A percentile compares a stretch with the other conserved stretches of the same genome.
phyloP scores from a whole-genome alignment of 2,797 vertebrate species.

The Hybognathus amarus region DNA sequence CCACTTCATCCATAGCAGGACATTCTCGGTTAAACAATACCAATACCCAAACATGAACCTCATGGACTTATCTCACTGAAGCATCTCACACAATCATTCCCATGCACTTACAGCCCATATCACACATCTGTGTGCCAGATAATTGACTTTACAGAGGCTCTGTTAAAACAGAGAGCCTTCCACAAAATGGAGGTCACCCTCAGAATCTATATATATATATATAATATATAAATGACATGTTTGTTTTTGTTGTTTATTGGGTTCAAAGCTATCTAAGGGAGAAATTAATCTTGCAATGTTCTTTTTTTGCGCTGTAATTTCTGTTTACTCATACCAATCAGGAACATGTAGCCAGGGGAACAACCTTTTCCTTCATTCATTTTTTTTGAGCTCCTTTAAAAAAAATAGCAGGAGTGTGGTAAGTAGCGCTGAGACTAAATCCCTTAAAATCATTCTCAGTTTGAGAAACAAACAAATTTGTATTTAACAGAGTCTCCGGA shows the following conservation, averaged over 20 bases:
- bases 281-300: constrained; percentile 11
- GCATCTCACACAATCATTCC: constrained; percentile 9
- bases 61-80: not conserved
- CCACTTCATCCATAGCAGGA: constrained; percentile 8
- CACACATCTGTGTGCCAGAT: constrained; percentile 67
- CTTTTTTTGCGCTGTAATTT: not conserved
- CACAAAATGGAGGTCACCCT: constrained; percentile 46
- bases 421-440: constrained; percentile 26
- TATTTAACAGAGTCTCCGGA: constrained; percentile 27
- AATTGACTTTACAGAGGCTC: constrained; percentile 8
- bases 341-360: not conserved
- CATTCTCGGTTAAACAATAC: constrained; percentile 6
- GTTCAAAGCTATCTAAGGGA: not conserved
- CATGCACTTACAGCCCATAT: constrained; percentile 70
- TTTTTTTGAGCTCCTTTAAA: not conserved
- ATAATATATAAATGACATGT: constrained; percentile 7
- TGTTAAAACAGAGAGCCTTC: constrained; percentile 12
- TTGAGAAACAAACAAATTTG: constrained; percentile 35
- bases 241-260: not conserved
- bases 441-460: constrained; percentile 24
- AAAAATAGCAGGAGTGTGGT: constrained; percentile 21
- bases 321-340: constrained; percentile 3
- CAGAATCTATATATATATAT: too few species aligned
- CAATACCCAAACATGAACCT: constrained; percentile 17
- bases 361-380: constrained; percentile 35